Evolutionary conservation across 2,797 vertebrate species (phyloP).

Genomic region (Micromesistius poutassou): DNA sequence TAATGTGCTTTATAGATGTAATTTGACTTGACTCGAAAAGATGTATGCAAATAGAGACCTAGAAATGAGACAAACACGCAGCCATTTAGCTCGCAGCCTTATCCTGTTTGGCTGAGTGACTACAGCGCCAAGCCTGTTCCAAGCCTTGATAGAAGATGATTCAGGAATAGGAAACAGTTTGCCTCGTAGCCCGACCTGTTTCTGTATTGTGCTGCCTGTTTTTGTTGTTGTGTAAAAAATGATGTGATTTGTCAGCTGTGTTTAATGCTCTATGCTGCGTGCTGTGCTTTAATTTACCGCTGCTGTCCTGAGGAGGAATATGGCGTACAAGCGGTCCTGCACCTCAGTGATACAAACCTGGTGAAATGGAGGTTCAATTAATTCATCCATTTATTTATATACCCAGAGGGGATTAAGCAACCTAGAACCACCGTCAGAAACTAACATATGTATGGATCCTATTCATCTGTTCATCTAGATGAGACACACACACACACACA

Average conservation of each 20-base stretch:
- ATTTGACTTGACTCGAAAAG: background rate
- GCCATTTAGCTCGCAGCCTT: background rate
- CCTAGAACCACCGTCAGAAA: background rate
- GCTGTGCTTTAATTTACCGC: background rate
- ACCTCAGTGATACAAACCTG: background rate
- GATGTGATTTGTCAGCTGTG: background rate
- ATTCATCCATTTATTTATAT: background rate
- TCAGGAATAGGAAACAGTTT: background rate
- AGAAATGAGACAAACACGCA: background rate
- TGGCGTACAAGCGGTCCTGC: background rate
- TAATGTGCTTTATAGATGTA: background rate
- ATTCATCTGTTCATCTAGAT: background rate
- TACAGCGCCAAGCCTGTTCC: background rate
- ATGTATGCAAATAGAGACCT: conserved; percentile 1
- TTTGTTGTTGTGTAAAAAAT: too few species aligned
- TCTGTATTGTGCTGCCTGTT: background rate
- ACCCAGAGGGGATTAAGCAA: background rate
- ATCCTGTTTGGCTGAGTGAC: background rate
- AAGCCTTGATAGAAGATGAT: background rate
- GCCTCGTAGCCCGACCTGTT: background rate
- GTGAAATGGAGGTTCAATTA: background rate
- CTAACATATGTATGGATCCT: background rate
- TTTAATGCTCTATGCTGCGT: background rate
- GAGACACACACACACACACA: background rate
- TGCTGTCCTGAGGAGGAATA: background rate